Evolutionary conservation across 2,888 invertebrate genomes (phyloP), one percentile per base, ranked within the genome.

Genomic region (Empis livida): DNA sequence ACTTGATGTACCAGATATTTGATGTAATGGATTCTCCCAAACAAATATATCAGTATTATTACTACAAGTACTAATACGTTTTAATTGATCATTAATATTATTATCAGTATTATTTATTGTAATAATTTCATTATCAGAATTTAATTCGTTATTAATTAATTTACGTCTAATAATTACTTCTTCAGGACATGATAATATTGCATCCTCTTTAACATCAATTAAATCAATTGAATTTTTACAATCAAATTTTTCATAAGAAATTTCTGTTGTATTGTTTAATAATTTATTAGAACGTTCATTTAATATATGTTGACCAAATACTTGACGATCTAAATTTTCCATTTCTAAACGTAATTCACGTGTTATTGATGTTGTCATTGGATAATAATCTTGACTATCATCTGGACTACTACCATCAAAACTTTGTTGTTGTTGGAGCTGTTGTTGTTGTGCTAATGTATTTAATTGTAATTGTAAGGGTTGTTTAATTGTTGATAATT

Each of bases 291-390:
- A 58, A 9, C 45, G 44, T 52, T 55, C 57, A 1, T 46, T 42
- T 8, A 39, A 14, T 15, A 55, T 55, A 5, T 57, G 59, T 42
- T 64, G 71, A 0, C 87, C 88, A 60, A 88, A 88, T 5, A 89
- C 84, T 67, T 86, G 88, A 10, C 88, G 75, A 67, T 90, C 88
- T 56, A 90, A 71, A 62, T 85, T 88, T 60, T 90, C 89, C 52
- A 89, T 65, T 64, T 90, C 89, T 43, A 89, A 73, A 57, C 84
- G 76, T 57, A 90, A 68, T 63, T 90, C 89, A 57, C 87, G 76
- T 1, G 89, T 89, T 72, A 89, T 85, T 3, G 89, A 86, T 5
- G 87, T 89, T 1, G 87, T 86, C 81, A 91, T 84, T 3, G 89
- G 88, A 61, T 84, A 85, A 63, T 88, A 89, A 61, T 84, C 84